These are phyloP conservation scores for Morus bassanus DNA, from an alignment of 2,797 vertebrate species.

Conservation along the genomic window DNA sequence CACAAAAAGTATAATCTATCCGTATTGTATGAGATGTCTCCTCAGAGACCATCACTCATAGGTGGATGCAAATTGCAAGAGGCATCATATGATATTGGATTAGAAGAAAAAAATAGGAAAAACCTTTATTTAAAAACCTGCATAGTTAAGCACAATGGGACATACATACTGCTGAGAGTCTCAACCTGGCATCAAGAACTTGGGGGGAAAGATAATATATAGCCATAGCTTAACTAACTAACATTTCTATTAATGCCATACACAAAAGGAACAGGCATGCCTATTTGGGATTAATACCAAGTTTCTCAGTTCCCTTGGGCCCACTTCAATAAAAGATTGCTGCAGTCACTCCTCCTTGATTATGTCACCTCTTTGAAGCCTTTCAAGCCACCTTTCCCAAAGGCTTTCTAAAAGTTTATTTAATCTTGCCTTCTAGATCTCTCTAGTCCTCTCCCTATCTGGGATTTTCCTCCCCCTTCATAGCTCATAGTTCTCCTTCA, in stretches of 20 bases:
- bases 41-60: neutral
- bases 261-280: neutral
- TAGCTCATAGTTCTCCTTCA: neutral
- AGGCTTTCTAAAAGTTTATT: neutral
- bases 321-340: neutral
- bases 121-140: neutral
- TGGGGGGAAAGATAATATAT: neutral
- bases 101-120: neutral
- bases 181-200: neutral
- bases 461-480: neutral
- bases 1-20: neutral
- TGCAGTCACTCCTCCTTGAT: neutral
- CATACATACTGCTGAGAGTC: neutral
- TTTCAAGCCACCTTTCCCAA: neutral
- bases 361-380: neutral
- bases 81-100: accelerated
- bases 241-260: neutral
- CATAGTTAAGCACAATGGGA: neutral
- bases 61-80: neutral
- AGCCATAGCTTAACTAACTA: neutral
- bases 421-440: neutral
- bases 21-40: neutral
- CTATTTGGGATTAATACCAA: accelerated
- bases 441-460: neutral
- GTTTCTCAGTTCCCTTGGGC: neutral